Evolutionary conservation across 1,140 invertebrate species (phyloP), one percentile per base, ranked within the genome.

Genomic region (Leptestheria dahalacensis): DNA sequence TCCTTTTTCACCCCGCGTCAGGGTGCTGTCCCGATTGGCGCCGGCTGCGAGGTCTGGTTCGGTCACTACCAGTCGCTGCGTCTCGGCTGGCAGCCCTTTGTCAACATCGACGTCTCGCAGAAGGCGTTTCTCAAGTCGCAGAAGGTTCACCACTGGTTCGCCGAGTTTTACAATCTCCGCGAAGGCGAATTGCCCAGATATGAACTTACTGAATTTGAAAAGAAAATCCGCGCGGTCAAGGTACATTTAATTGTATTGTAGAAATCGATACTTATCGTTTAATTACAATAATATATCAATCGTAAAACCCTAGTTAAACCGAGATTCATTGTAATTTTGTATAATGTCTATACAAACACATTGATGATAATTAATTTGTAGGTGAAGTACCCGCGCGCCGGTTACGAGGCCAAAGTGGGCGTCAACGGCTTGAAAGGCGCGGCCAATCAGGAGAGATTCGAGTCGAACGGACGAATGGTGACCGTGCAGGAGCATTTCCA

Each of bases 11-110:
- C 48, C 15, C 46, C 20, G 15, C 21, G 20, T 25, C 47, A 21
- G n/a, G 21, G 23, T n/a, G 11, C 20, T 11, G 2, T 25, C 0
- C 65, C 77, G 23, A 66, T 87, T 1, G 72, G 77, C 0, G 77
- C 74, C 55, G 84, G 85, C 0, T 72, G 83, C 62, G 80, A 86
- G 67, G 72, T 86, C 62, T 84, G 83, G 75, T 72, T 79, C 48
- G 86, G 86, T 0, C 71, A 83, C 48, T 89, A 82, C 68, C 83
- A 86, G 66, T 83, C 82, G 1, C 80, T 82, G 0, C 77, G 86
- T 61, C 71, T 86, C 48, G 85, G 85, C 0, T 82, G 82, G 70
- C 78, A 75, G 62, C 78, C 85, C 0, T 83, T 75, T 64, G 68
- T 89, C 2, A 90, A 90, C 69, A 74, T 88, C 29, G 86, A 90